Evolutionary conservation across 1,140 invertebrate genomes (phyloP), one percentile per base, ranked within the genome.

Genomic region (Drosophila grimshawi): DNA sequence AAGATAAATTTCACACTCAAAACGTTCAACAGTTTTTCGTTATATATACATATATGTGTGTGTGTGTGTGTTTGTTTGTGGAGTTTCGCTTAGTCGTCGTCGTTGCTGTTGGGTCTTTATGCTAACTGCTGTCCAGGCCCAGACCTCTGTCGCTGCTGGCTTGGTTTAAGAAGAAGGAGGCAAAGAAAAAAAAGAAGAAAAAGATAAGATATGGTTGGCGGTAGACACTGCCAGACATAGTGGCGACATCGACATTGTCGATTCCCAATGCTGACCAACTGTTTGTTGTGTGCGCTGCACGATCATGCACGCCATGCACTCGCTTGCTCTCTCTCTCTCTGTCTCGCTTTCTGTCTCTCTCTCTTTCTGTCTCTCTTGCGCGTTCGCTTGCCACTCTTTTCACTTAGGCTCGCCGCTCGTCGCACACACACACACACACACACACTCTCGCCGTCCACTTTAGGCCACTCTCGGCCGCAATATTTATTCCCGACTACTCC

Each of bases 1-100:
- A 89, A 89, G 80, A 89, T 89, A 89, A 89, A 89, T 89, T 88
- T 89, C 80, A 88, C 85, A 88, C 85, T 75, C 70, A 61, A 62
- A 86, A 46, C 55, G 5, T 32, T n/a, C 19, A 45, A 55, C 32
- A 43, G 39, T 43, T 43, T n/a, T 7, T 43, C 10, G 37, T 43
- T 43, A 57, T 51, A 37, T 27, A 45, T 37, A 51, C 45, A 45
- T 35, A 27, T 4, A 56, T 19, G 33, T 41, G 43, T 56, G 37
- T 61, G 65, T 65, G 62, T 76, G 78, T 64, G 76, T 65, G 63
- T 73, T 56, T 19, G 19, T 19, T 1, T 19, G 19, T 19, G 19
- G 19, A 19, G 19, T 19, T 19, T 19, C 19, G 19, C 19, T 19
- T 19, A 19, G 19, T 19, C 19, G 19, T 19, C 1, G 19, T 19